Evolutionary conservation across 2,113 vertebrate species (phyloP).

Genomic region (Lamprologus lemairii): DNA sequence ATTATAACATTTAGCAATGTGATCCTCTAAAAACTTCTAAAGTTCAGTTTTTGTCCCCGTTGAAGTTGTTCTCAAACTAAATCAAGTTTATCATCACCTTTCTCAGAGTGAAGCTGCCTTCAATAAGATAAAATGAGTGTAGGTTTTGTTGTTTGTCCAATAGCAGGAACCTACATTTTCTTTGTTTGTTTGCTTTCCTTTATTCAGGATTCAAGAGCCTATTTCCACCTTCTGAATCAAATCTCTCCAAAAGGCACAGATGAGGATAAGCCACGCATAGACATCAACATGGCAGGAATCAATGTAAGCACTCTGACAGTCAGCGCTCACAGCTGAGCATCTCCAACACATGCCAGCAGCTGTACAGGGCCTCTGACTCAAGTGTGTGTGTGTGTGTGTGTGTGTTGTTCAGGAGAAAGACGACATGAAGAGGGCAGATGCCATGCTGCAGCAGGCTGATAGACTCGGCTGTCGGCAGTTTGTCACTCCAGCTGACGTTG

Average conservation of each 20-base stretch:
- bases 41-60: not conserved
- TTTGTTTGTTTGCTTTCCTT: not conserved
- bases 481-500: constrained; percentile 85
- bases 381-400: not conserved
- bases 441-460: constrained; percentile 90
- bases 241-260: constrained; percentile 92
- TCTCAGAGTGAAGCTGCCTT: not conserved
- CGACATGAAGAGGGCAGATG: constrained; percentile 83
- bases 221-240: constrained; percentile 92
- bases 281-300: constrained; percentile 86
- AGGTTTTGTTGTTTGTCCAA: not conserved
- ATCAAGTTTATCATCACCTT: not conserved
- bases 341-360: not conserved
- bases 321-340: not conserved
- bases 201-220: constrained; percentile 87
- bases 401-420: constrained; percentile 80
- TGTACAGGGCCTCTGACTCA: not conserved
- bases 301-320: constrained; percentile 69
- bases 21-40: not conserved
- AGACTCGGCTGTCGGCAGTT: constrained; percentile 90
- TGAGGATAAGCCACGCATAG: constrained; percentile 81
- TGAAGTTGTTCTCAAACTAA: not conserved
- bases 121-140: not conserved
- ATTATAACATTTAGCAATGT: not conserved
- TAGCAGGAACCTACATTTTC: not conserved